phyloP scores from a whole-genome alignment of 2,888 invertebrate genomes.

The Lochmaea capreae region DNA sequence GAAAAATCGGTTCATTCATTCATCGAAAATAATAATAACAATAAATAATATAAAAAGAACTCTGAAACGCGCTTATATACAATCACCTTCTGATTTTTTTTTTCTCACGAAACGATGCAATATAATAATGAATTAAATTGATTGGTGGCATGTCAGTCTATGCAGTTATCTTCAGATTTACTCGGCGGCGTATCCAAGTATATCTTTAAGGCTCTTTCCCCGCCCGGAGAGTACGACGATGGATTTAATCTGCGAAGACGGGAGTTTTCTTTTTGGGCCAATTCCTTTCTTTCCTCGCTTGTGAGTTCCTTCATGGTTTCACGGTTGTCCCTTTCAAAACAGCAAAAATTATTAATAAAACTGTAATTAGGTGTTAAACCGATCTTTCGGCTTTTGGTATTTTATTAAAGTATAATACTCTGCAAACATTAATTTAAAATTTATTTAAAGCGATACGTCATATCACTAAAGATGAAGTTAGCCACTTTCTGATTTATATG shows the following conservation, averaged over 20 bases:
- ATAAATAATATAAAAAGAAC: constrained; percentile 31
- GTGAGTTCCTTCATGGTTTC: constrained; percentile 71
- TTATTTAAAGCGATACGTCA: no score
- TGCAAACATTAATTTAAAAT: no score
- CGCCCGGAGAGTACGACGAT: constrained; percentile 71
- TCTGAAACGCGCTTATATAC: constrained; percentile 38
- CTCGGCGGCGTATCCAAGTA: constrained; percentile 71
- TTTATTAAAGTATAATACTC: no score
- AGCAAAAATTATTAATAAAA: constrained; percentile 22
- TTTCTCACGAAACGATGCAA: constrained; percentile 57
- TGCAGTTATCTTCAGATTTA: constrained; percentile 61
- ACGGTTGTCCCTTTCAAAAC: constrained; percentile 70
- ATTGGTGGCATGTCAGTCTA: constrained; percentile 62
- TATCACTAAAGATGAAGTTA: no score
- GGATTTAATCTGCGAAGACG: constrained; percentile 66
- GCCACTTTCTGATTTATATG: no score
- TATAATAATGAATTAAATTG: constrained; percentile 58
- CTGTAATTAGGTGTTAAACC: no score
- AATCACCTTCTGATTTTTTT: constrained; percentile 37
- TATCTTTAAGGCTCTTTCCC: constrained; percentile 79
- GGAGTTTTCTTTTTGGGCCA: constrained; percentile 71
- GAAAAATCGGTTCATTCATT: background rate
- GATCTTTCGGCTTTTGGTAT: no score
- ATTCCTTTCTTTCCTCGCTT: constrained; percentile 72
- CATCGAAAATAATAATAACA: background rate